These are phyloP conservation scores for Stictocephala bisonia DNA, from an alignment of 2,888 invertebrate genomes.

Conservation along the genomic window DNA sequence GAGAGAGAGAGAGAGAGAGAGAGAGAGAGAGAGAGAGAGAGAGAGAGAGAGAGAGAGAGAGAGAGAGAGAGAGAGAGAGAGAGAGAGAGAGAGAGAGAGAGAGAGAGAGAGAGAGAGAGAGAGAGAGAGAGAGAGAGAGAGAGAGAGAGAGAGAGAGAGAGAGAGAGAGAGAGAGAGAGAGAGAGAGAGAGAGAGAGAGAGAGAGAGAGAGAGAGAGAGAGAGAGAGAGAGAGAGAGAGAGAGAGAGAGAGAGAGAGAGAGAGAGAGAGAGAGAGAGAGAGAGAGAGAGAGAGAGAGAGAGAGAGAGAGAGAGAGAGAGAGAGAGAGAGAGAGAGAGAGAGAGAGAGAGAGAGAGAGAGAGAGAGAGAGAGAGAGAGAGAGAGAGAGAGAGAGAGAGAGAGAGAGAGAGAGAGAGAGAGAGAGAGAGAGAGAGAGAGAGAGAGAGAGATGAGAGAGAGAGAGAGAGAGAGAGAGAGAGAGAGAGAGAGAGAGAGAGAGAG, in stretches of 20 bases:
- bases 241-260: not conserved
- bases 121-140: not conserved
- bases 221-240: not conserved
- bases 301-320: not conserved
- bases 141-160: not conserved
- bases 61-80: not conserved
- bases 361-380: not conserved
- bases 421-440: not conserved
- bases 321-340: too few species aligned
- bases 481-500: too few species aligned
- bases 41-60: not conserved
- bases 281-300: not conserved
- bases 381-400: too few species aligned
- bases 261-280: not conserved
- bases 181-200: not conserved
- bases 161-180: not conserved
- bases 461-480: too few species aligned
- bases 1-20: constrained; percentile 10
- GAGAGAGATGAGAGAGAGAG: too few species aligned
- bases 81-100: not conserved
- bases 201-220: not conserved
- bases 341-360: not conserved
- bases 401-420: not conserved
- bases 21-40: not conserved
- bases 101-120: not conserved